Conservation (phyloP, 2,888 invertebrate genomes). For the Epinotia bilunana region DNA sequence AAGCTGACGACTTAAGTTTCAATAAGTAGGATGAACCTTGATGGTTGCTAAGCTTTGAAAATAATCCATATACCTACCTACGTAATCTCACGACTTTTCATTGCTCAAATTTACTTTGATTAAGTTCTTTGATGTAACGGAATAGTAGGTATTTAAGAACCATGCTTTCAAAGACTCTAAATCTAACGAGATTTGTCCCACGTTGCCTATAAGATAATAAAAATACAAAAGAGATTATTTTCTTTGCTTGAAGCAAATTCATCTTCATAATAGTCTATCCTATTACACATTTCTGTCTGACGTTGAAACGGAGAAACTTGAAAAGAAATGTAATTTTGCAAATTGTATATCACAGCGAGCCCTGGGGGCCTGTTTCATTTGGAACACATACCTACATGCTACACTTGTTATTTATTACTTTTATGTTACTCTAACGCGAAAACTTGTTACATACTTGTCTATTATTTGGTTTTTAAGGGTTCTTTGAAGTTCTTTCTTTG, state of each 20-base stretch:
- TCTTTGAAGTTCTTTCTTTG: conserved; percentile 36
- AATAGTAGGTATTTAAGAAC: conserved; percentile 13
- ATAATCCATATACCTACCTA: conserved; percentile 4
- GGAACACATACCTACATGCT: conserved; percentile 48
- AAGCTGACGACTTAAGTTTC: not conserved
- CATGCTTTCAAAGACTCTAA: conserved; percentile 19
- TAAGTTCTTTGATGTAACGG: not conserved
- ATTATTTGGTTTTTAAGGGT: conserved; percentile 43
- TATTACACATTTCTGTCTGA: conserved; percentile 57
- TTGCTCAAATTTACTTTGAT: conserved; percentile 12
- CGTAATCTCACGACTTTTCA: conserved; percentile 8
- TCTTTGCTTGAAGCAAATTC: conserved; percentile 54
- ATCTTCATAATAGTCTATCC: conserved; percentile 56
- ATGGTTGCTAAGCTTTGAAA: conserved; percentile 12
- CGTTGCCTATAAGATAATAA: conserved; percentile 21
- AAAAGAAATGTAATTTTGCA: conserved; percentile 66
- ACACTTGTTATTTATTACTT: conserved; percentile 59
- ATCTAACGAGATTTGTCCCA: no score
- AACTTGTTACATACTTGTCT: conserved; percentile 43
- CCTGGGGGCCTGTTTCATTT: conserved; percentile 59
- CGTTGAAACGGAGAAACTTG: conserved; percentile 57
- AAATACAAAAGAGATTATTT: conserved; percentile 47
- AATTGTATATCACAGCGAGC: conserved; percentile 63
- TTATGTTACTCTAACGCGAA: conserved; percentile 48
- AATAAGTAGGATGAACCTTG: not conserved